phyloP scores from a whole-genome alignment of 2,888 invertebrate species.

The Pristionchus exspectatus region DNA sequence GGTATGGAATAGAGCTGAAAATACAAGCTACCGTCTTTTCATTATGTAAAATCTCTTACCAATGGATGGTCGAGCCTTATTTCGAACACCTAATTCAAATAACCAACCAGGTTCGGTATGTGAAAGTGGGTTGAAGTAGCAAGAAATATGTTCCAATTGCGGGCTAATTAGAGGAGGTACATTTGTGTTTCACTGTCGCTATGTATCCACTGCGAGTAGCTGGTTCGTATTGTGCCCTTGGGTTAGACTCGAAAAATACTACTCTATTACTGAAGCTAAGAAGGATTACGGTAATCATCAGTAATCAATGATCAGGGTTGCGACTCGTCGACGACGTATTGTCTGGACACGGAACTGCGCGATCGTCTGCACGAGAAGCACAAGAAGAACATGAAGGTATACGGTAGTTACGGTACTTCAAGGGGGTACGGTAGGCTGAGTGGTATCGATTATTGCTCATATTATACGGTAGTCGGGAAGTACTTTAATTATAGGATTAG shows the following conservation, averaged over 20 bases:
- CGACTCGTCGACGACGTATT: constrained; percentile 30
- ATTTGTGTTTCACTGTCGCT: not conserved
- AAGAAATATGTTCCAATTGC: not conserved
- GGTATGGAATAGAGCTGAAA: not conserved
- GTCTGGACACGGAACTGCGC: constrained; percentile 50
- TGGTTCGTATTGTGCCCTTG: not conserved
- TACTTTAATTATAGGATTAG: not conserved
- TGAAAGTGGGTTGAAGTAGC: not conserved
- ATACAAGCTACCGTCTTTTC: too few relatives aligned
- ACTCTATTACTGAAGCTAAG: not conserved
- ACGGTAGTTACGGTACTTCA: not conserved
- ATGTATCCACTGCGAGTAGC: not conserved
- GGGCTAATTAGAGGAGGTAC: not conserved
- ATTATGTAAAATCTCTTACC: too few relatives aligned
- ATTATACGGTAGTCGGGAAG: too few relatives aligned
- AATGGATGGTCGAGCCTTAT: too few relatives aligned
- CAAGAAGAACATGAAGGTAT: constrained; percentile 55
- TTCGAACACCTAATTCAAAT: too few relatives aligned
- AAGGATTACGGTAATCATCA: not conserved
- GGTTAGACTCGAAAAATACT: not conserved
- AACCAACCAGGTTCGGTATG: not conserved
- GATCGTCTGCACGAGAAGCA: constrained; percentile 40
- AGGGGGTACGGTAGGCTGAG: not conserved
- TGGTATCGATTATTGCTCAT: not conserved
- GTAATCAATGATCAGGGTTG: constrained; percentile 7